Evolutionary conservation across 2,797 vertebrate genomes (phyloP).

Genomic region (Erethizon dorsatum): DNA sequence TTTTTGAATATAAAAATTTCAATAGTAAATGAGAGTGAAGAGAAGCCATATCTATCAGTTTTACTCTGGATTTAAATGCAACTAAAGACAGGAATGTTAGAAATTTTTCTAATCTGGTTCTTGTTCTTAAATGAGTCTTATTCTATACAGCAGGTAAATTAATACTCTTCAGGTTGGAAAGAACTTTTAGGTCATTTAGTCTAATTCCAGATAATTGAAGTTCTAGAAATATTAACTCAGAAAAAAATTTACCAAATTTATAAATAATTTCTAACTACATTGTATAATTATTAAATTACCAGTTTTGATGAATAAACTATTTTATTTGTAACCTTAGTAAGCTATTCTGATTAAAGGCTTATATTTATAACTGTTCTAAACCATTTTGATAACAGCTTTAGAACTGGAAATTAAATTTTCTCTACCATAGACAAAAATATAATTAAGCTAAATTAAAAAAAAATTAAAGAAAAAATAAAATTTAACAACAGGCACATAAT

Average conservation of each 20-base stretch:
- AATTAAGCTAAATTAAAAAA: background rate
- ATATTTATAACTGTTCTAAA: constrained; percentile 63
- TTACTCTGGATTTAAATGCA: constrained; percentile 69
- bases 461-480: background rate
- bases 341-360: constrained; percentile 63
- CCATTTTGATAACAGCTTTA: constrained; percentile 59
- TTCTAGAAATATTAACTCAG: constrained; percentile 72
- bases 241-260: constrained; percentile 65
- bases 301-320: constrained; percentile 69
- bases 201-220: constrained; percentile 70
- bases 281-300: constrained; percentile 61
- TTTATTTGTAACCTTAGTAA: constrained; percentile 57
- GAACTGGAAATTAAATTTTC: background rate
- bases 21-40: constrained; percentile 52
- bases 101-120: constrained; percentile 67
- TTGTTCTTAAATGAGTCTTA: constrained; percentile 72
- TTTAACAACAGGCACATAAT: background rate
- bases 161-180: constrained; percentile 64
- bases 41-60: constrained; percentile 56
- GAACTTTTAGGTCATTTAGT: constrained; percentile 71
- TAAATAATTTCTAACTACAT: constrained; percentile 63
- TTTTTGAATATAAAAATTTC: constrained; percentile 60
- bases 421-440: constrained; percentile 19
- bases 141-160: constrained; percentile 66
- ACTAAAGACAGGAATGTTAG: constrained; percentile 54